These are phyloP conservation scores for Calephelis virginiensis DNA, from an alignment of 1,140 invertebrate genomes.

Conservation along the genomic window DNA sequence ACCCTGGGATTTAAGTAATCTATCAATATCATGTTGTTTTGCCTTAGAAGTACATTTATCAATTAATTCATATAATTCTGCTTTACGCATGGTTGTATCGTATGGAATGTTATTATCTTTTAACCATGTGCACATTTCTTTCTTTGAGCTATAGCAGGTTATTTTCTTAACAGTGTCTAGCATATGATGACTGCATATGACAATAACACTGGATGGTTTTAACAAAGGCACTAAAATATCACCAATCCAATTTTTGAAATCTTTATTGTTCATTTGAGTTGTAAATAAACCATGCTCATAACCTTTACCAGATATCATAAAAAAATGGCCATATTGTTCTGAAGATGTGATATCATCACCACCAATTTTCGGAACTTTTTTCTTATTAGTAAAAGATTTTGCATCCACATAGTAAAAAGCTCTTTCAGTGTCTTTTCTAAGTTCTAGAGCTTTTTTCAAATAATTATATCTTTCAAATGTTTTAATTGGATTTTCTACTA, in stretches of 20 bases:
- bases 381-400: conserved; percentile 29
- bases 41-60: conserved; percentile 28
- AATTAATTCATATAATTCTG: conserved; percentile 45
- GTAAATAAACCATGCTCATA: conserved; percentile 38
- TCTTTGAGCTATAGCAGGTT: conserved; percentile 40
- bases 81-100: conserved; percentile 35
- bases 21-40: conserved; percentile 33
- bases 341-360: too few species aligned
- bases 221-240: conserved; percentile 39
- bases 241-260: conserved; percentile 45
- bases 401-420: conserved; percentile 44
- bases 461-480: conserved; percentile 44
- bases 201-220: conserved; percentile 34
- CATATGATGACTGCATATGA: conserved; percentile 38
- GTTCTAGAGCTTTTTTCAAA: conserved; percentile 35
- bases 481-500: conserved; percentile 43
- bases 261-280: conserved; percentile 22
- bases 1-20: conserved; percentile 39
- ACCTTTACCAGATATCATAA: conserved; percentile 35
- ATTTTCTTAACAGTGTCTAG: conserved; percentile 33
- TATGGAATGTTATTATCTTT: conserved; percentile 40
- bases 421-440: conserved; percentile 23
- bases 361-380: neutral
- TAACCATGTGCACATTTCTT: conserved; percentile 44
- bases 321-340: conserved; percentile 25